A percentile compares a stretch with the other conserved stretches of the same genome.
Conservation (phyloP, 2,797 vertebrate species). For the Lemur catta region DNA sequence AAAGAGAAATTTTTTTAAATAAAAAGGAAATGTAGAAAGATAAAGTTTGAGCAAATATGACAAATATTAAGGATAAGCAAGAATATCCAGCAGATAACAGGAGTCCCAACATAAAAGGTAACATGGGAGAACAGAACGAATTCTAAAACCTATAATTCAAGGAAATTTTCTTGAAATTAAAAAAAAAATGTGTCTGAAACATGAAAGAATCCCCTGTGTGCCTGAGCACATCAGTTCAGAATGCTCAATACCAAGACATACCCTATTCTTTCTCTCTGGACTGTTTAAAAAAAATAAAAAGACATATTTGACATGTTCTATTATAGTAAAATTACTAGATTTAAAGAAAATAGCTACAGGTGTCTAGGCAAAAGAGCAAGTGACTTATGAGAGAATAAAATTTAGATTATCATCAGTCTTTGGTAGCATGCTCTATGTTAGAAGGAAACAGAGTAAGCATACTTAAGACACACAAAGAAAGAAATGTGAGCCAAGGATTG, state of each 20-base stretch:
- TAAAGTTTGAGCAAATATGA: neutral
- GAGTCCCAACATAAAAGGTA: neutral
- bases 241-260: neutral
- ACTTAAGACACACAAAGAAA: neutral
- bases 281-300: too few relatives aligned
- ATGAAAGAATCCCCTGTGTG: neutral
- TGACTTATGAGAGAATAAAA: too few relatives aligned
- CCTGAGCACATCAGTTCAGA: neutral
- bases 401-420: neutral
- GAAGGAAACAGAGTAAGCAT: neutral
- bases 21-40: neutral
- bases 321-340: too few relatives aligned
- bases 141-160: constrained; percentile 20
- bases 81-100: neutral
- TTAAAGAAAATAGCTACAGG: too few relatives aligned
- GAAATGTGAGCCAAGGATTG: neutral
- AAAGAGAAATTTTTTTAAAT: neutral
- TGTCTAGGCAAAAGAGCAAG: too few relatives aligned
- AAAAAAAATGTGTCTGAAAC: neutral
- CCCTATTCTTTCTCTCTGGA: too few relatives aligned
- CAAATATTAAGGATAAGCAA: neutral
- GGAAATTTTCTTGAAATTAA: neutral
- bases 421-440: neutral
- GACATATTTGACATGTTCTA: too few relatives aligned
- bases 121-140: neutral